Conservation (phyloP, 1,140 invertebrate species). For the Hyles vespertilio region DNA sequence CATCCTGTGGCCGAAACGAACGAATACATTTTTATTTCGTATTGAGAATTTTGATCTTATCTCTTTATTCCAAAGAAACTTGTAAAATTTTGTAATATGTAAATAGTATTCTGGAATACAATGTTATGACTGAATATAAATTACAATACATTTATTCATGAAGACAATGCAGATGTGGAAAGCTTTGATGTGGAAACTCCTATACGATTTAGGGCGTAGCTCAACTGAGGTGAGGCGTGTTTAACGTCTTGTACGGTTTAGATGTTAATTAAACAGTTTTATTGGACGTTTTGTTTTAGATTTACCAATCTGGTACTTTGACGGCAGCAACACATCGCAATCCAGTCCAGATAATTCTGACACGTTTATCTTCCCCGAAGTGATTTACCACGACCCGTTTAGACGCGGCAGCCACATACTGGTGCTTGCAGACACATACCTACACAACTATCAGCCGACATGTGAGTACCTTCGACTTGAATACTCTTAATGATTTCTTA, state of each 20-base stretch:
- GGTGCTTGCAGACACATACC: constrained; percentile 86
- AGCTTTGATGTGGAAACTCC: too few species aligned
- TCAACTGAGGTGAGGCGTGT: not conserved
- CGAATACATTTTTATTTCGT: too few species aligned
- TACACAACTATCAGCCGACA: constrained; percentile 77
- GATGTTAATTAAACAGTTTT: constrained; percentile 11
- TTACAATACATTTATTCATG: too few species aligned
- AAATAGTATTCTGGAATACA: too few species aligned
- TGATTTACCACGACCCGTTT: constrained; percentile 96
- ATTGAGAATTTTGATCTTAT: too few species aligned
- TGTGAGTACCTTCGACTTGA: constrained; percentile 47
- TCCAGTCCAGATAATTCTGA: constrained; percentile 89
- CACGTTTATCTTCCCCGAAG: constrained; percentile 91
- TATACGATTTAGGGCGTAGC: not conserved
- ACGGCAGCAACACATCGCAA: constrained; percentile 93
- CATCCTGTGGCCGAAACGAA: too few species aligned
- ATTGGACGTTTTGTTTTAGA: constrained; percentile 73
- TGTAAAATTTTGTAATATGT: too few species aligned
- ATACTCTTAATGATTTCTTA: not conserved
- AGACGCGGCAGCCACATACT: constrained; percentile 91
- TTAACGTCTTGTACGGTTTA: not conserved
- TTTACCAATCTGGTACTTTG: constrained; percentile 96
- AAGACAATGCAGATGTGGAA: too few species aligned
- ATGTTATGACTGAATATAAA: too few species aligned
- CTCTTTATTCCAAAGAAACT: too few species aligned